These are phyloP conservation scores for Endotricha flammealis DNA, from an alignment of 2,888 invertebrate genomes.

Conservation along the genomic window DNA sequence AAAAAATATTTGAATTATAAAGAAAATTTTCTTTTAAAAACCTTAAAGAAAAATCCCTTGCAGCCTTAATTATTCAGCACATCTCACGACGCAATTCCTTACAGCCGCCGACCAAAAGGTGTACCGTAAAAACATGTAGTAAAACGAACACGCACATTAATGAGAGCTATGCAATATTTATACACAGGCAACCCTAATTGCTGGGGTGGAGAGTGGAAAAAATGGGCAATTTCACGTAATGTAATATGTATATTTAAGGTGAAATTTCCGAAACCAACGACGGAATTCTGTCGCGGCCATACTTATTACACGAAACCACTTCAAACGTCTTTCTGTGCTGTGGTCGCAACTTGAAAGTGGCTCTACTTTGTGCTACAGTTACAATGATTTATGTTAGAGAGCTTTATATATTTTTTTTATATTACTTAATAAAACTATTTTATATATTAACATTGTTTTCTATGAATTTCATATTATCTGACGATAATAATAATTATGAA, in stretches of 20 bases:
- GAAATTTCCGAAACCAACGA: slow-evolving; percentile 59
- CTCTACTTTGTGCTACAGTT: slow-evolving; percentile 38
- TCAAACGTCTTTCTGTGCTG: slow-evolving; percentile 62
- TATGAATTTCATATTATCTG: no score
- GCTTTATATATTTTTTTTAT: no score
- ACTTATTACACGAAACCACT: slow-evolving; percentile 69
- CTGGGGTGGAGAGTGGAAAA: slow-evolving; percentile 79
- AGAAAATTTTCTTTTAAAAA: slow-evolving; percentile 29
- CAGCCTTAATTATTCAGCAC: slow-evolving; percentile 74
- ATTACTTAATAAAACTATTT: no score
- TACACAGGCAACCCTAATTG: slow-evolving; percentile 77
- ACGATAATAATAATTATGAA: no score
- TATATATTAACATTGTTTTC: no score
- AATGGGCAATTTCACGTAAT: slow-evolving; percentile 79
- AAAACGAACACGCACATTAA: slow-evolving; percentile 76
- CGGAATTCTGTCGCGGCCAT: slow-evolving; percentile 70
- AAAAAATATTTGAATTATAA: no score
- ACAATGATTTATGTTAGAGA: background rate
- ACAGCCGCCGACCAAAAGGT: slow-evolving; percentile 56
- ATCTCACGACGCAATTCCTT: slow-evolving; percentile 48
- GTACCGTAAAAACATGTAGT: slow-evolving; percentile 69
- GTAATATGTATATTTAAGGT: slow-evolving; percentile 78
- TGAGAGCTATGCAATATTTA: slow-evolving; percentile 77
- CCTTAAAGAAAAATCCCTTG: slow-evolving; percentile 41
- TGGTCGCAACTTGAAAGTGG: slow-evolving; percentile 31